phyloP scores from a whole-genome alignment of 2,797 vertebrate species.

The Perdix hodgsoniae region DNA sequence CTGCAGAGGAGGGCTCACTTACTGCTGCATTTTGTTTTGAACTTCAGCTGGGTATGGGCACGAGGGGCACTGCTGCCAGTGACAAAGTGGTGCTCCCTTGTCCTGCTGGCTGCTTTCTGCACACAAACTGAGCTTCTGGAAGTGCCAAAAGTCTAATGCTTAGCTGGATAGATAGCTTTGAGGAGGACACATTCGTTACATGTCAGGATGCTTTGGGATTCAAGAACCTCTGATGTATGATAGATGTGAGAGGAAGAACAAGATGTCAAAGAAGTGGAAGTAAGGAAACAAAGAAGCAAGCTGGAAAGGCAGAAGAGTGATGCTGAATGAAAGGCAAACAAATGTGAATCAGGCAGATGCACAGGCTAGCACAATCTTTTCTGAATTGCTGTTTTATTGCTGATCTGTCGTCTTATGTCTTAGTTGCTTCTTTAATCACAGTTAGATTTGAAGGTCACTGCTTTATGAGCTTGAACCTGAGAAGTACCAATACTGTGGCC shows the following conservation, averaged over 20 bases:
- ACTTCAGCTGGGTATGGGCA: accelerated
- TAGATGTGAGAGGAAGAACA: not conserved
- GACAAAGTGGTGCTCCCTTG: not conserved
- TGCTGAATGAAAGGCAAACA: not conserved
- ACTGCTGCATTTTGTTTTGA: not conserved
- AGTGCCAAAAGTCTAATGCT: not conserved
- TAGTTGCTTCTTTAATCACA: not conserved
- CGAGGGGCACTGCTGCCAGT: not conserved
- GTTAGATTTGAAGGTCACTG: not conserved
- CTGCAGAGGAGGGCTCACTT: not conserved
- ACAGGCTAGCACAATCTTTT: not conserved
- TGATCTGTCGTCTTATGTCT: not conserved
- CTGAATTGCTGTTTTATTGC: not conserved
- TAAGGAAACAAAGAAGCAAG: not conserved
- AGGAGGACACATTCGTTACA: not conserved
- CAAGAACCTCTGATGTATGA: not conserved
- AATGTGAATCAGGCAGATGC: accelerated
- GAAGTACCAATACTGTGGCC: not conserved
- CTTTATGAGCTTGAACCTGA: not conserved
- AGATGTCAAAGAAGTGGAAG: not conserved
- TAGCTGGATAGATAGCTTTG: not conserved
- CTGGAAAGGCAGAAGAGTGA: not conserved
- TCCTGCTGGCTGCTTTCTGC: not conserved
- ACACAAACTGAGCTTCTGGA: no score
- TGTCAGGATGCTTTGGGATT: not conserved